A percentile compares a stretch with the other conserved stretches of the same genome.
Conservation (phyloP, 2,888 invertebrate genomes). For the Thereva nobilitata region DNA sequence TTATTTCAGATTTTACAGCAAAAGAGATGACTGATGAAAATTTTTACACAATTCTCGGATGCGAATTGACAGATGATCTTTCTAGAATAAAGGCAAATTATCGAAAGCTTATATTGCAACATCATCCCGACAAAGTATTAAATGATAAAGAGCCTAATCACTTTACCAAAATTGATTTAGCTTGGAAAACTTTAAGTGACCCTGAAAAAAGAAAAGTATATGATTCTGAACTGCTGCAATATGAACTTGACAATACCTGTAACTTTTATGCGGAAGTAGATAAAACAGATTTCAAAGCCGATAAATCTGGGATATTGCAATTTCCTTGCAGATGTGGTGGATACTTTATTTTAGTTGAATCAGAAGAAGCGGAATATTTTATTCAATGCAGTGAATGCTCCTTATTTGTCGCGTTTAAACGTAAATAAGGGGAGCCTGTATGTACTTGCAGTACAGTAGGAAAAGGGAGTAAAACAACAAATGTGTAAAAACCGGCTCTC, state of each 20-base stretch:
- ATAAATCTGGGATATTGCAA: conserved; percentile 54
- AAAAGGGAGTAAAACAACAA: no score
- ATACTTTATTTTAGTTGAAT: conserved; percentile 41
- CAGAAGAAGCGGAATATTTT: conserved; percentile 54
- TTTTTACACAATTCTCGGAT: conserved; percentile 40
- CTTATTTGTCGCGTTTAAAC: conserved; percentile 60
- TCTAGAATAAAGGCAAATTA: conserved; percentile 43
- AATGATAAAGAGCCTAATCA: conserved; percentile 46
- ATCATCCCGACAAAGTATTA: conserved; percentile 42
- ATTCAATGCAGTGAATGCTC: conserved; percentile 71
- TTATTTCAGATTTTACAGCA: neutral
- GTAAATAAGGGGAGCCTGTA: neutral
- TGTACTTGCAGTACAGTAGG: no score
- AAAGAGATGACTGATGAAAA: conserved; percentile 7
- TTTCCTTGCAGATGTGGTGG: conserved; percentile 71
- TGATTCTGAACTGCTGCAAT: conserved; percentile 62
- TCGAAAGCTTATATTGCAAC: conserved; percentile 38
- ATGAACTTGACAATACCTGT: conserved; percentile 60
- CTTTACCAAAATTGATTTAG: conserved; percentile 63
- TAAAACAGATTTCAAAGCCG: conserved; percentile 60
- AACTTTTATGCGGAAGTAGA: conserved; percentile 63
- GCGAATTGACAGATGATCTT: conserved; percentile 21
- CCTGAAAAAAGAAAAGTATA: conserved; percentile 63
- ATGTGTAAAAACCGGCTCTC: no score
- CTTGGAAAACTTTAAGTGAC: conserved; percentile 67